Conservation (phyloP, 2,888 invertebrate species). For the Galeopsomyia nigrocyanea region DNA sequence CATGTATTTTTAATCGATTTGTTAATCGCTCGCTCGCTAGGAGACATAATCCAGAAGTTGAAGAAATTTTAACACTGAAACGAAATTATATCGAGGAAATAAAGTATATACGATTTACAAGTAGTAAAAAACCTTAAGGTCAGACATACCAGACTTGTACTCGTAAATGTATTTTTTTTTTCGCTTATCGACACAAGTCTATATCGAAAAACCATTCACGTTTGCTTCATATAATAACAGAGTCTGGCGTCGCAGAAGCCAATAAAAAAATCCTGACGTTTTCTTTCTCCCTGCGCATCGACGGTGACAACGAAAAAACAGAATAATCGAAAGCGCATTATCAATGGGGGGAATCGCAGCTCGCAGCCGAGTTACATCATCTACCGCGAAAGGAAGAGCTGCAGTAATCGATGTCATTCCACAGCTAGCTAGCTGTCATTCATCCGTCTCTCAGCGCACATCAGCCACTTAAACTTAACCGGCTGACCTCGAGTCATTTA, state of each 20-base stretch:
- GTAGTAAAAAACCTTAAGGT: too few relatives aligned
- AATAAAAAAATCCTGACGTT: too few relatives aligned
- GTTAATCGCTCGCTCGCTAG: too few relatives aligned
- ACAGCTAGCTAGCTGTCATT: conserved; percentile 13
- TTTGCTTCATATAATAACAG: too few relatives aligned
- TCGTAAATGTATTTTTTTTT: too few relatives aligned
- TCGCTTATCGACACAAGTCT: too few relatives aligned
- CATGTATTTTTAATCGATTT: too few relatives aligned
- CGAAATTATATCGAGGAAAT: neutral
- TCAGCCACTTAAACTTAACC: conserved; percentile 34
- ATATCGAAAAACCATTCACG: too few relatives aligned
- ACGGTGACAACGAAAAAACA: neutral
- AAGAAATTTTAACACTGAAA: neutral
- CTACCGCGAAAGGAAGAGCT: neutral
- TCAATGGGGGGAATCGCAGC: conserved; percentile 10
- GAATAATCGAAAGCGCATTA: conserved; percentile 27
- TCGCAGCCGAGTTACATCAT: conserved; percentile 7
- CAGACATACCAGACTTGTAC: too few relatives aligned
- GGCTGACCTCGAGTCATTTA: conserved; percentile 38
- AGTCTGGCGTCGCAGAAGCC: too few relatives aligned
- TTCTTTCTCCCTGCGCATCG: too few relatives aligned
- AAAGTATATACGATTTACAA: neutral
- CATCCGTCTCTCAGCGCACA: conserved; percentile 1
- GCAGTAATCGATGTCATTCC: neutral
- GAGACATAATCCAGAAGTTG: too few relatives aligned